Evolutionary conservation across 2,113 vertebrate genomes (phyloP).

Genomic region (Eulacestoma nigropectus): DNA sequence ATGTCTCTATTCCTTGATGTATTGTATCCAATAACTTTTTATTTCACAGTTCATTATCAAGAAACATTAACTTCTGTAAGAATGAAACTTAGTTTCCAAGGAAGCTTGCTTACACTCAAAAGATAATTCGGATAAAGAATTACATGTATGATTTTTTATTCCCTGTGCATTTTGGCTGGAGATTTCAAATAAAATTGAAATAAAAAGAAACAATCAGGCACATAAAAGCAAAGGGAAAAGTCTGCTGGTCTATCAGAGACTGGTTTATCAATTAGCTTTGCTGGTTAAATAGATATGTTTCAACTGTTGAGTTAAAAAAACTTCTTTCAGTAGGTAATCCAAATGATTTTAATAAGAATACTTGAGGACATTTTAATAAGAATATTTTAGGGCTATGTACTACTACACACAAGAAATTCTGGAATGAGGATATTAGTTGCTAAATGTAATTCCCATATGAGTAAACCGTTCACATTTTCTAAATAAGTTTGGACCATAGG

Average conservation of each 20-base stretch:
- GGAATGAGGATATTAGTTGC: neutral
- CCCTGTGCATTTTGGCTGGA: neutral
- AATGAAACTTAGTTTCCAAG: neutral
- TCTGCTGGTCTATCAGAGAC: neutral
- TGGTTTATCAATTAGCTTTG: neutral
- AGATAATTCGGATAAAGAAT: neutral
- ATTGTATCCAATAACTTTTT: neutral
- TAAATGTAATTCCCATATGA: neutral
- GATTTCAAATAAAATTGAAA: neutral
- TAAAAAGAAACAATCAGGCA: neutral
- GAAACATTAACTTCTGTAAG: neutral
- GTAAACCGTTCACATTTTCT: neutral
- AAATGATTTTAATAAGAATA: neutral
- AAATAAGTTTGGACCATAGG: neutral
- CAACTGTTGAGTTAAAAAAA: neutral
- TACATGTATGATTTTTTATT: neutral
- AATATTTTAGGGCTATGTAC: neutral
- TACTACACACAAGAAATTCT: neutral
- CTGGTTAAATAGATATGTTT: neutral
- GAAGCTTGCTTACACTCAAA: neutral
- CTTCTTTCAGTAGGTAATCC: neutral
- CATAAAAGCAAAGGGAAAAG: neutral
- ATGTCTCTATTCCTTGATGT: neutral
- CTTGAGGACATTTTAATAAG: neutral
- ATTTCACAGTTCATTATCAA: constrained; percentile 32